These are phyloP conservation scores for Bryconaethiops microstoma DNA, from an alignment of 2,797 vertebrate species.

Conservation along the genomic window DNA sequence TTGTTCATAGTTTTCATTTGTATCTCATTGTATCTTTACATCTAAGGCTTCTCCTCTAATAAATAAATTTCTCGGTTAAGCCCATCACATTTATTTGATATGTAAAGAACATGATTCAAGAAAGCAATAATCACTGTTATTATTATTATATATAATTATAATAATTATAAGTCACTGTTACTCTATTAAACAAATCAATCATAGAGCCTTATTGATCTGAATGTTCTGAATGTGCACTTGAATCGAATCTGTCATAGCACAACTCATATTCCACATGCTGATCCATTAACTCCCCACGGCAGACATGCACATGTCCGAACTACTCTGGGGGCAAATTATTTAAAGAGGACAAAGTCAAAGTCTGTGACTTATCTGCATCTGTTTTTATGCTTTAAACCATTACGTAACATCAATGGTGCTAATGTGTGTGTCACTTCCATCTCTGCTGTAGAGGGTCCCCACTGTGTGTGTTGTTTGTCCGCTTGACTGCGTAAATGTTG, in stretches of 20 bases:
- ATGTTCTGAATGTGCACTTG: not conserved
- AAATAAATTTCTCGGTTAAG: no score
- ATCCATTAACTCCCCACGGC: not conserved
- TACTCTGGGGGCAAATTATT: no score
- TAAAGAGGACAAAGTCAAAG: not conserved
- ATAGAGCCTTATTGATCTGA: not conserved
- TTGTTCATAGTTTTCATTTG: not conserved
- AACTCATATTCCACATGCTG: not conserved
- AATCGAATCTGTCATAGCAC: not conserved
- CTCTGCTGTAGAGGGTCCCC: not conserved
- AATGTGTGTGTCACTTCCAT: constrained; percentile 18
- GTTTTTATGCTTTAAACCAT: not conserved
- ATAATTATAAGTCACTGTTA: no score
- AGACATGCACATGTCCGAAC: not conserved
- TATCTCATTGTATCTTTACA: no score
- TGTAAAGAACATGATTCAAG: not conserved
- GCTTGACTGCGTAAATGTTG: constrained; percentile 24
- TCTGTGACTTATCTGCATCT: not conserved
- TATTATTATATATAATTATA: no score
- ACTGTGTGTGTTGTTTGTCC: constrained; percentile 41
- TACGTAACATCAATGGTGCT: constrained; percentile 2
- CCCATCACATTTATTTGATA: no score
- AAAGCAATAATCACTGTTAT: no score
- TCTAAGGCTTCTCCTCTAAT: no score
- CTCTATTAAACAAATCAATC: not conserved